phyloP scores from a whole-genome alignment of 92 coral and sea anemone genomes.

The Meandrina meandrites region DNA sequence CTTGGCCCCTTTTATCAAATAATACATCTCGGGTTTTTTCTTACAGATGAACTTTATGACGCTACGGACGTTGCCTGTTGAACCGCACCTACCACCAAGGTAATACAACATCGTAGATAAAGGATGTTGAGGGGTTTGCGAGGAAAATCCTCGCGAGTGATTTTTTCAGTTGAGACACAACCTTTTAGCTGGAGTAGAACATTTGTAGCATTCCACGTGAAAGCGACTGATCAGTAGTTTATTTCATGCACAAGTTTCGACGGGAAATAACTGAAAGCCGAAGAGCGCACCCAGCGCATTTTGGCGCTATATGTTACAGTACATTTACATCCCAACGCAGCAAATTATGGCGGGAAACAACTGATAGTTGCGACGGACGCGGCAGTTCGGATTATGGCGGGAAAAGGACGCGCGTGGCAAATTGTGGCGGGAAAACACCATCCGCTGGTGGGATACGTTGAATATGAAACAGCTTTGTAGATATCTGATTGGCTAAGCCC shows the following conservation, averaged over 20 bases:
- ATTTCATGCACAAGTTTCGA: background rate
- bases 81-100: slow-evolving; percentile 71
- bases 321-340: background rate
- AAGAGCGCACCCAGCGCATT: too few species aligned
- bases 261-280: background rate
- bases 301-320: too few species aligned
- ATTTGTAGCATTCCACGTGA: background rate
- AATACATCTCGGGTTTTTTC: background rate
- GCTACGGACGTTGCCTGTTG: slow-evolving; percentile 45
- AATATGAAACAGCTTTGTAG: background rate
- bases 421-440: background rate
- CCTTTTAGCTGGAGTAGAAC: background rate
- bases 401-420: background rate
- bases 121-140: background rate
- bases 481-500: background rate
- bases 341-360: background rate
- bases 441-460: background rate
- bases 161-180: background rate
- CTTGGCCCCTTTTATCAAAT: background rate
- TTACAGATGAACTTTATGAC: slow-evolving; percentile 47
- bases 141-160: background rate
- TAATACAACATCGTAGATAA: background rate
- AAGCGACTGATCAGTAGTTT: background rate
- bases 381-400: background rate
- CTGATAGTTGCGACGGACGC: background rate